These are phyloP conservation scores for Phaedon cochleariae DNA, from an alignment of 2,888 invertebrate genomes.

Conservation along the genomic window DNA sequence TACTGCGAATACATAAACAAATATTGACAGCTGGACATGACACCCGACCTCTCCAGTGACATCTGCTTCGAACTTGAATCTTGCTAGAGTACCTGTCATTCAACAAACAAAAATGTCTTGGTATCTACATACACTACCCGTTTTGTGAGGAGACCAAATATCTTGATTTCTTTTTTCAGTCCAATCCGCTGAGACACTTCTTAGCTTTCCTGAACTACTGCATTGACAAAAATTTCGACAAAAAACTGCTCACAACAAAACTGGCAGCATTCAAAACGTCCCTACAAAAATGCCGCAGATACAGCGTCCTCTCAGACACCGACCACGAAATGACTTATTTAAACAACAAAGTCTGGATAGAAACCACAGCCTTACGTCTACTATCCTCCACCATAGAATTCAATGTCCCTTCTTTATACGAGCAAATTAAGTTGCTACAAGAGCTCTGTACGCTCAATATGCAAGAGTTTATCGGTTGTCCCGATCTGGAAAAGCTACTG, in stretches of 20 bases:
- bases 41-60: no score
- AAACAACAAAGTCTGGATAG: slow-evolving; percentile 67
- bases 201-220: slow-evolving; percentile 54
- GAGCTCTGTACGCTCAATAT: slow-evolving; percentile 68
- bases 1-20: no score
- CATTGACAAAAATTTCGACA: slow-evolving; percentile 53
- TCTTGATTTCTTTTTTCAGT: slow-evolving; percentile 62
- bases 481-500: slow-evolving; percentile 50
- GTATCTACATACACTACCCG: no score
- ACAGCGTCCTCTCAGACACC: slow-evolving; percentile 49
- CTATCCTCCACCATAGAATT: slow-evolving; percentile 69
- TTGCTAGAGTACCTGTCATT: no score
- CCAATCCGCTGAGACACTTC: slow-evolving; percentile 67
- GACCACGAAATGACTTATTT: slow-evolving; percentile 63
- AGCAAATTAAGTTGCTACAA: slow-evolving; percentile 71
- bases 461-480: slow-evolving; percentile 64
- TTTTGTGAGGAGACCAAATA: no score
- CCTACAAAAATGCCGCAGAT: slow-evolving; percentile 50
- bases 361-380: slow-evolving; percentile 67
- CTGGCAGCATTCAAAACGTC: slow-evolving; percentile 59
- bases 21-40: no score
- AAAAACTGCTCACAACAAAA: slow-evolving; percentile 47
- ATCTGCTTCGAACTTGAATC: no score
- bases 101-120: no score
- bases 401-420: slow-evolving; percentile 70